Evolutionary conservation across 2,113 vertebrate species (phyloP).

Genomic region (Malaclemys terrapin): DNA sequence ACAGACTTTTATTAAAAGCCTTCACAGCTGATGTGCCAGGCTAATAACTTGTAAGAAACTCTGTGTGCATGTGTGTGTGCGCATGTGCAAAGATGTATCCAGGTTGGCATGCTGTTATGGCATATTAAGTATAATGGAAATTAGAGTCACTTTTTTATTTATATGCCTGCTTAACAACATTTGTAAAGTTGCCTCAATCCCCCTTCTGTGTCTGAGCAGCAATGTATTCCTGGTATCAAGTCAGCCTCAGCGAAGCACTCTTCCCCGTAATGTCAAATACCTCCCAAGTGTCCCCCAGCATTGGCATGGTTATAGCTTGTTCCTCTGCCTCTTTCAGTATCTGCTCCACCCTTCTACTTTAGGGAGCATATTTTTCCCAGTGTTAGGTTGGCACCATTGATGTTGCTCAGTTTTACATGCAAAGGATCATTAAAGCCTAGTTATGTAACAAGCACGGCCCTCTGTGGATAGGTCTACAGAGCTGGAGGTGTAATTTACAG

Average conservation of each 20-base stretch:
- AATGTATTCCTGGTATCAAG: not conserved
- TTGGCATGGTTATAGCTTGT: not conserved
- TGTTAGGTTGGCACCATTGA: not conserved
- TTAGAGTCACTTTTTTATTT: accelerated
- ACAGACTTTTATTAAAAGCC: not conserved
- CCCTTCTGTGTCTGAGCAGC: not conserved
- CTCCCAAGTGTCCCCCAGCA: not conserved
- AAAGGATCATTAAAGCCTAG: not conserved
- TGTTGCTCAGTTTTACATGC: not conserved
- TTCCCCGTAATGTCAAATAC: not conserved
- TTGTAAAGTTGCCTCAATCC: not conserved
- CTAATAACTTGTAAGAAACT: not conserved
- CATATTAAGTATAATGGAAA: not conserved
- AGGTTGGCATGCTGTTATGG: not conserved
- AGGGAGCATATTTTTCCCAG: not conserved
- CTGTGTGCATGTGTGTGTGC: not conserved
- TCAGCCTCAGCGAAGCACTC: not conserved
- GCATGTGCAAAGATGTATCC: not conserved
- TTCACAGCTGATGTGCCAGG: not conserved
- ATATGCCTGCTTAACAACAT: not conserved
- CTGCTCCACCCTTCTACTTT: not conserved
- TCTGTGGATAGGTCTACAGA: too few relatives aligned
- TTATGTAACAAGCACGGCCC: too few relatives aligned
- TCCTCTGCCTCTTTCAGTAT: not conserved
- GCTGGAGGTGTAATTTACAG: too few relatives aligned